Evolutionary conservation across 2,888 invertebrate genomes (phyloP).

Genomic region (Pheosia gnoma): DNA sequence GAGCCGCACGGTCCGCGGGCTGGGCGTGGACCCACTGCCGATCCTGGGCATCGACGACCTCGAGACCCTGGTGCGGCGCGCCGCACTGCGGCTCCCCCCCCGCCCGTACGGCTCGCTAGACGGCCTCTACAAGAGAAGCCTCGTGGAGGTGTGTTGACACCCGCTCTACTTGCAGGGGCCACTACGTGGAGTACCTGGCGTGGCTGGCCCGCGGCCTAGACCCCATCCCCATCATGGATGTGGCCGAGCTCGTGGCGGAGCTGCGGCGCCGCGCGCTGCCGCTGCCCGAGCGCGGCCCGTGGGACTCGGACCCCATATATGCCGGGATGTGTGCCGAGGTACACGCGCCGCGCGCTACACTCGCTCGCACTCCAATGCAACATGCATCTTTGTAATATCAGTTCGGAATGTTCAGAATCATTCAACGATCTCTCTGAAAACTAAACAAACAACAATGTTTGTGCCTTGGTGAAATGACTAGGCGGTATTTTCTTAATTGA

Average conservation of each 20-base stretch:
- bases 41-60: conserved; percentile 92
- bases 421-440: too few species aligned
- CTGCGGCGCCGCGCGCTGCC: conserved; percentile 93
- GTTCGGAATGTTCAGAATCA: too few species aligned
- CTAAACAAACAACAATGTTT: too few species aligned
- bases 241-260: conserved; percentile 94
- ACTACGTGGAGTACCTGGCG: conserved; percentile 98
- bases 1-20: conserved; percentile 88
- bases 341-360: conserved; percentile 43
- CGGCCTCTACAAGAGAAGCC: conserved; percentile 85
- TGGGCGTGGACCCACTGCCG: conserved; percentile 89
- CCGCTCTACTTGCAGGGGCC: conserved; percentile 87
- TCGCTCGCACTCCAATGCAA: neutral
- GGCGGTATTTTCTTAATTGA: too few species aligned
- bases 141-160: conserved; percentile 85
- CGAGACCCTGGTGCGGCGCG: conserved; percentile 90
- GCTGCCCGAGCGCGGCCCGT: conserved; percentile 91
- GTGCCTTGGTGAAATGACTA: too few species aligned
- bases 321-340: conserved; percentile 94
- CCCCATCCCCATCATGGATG: conserved; percentile 94
- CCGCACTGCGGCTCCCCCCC: conserved; percentile 88
- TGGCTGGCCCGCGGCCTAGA: conserved; percentile 94
- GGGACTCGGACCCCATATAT: conserved; percentile 93
- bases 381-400: neutral
- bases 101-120: conserved; percentile 90